phyloP scores from a whole-genome alignment of 2,888 invertebrate species.

The Amiota communis region DNA sequence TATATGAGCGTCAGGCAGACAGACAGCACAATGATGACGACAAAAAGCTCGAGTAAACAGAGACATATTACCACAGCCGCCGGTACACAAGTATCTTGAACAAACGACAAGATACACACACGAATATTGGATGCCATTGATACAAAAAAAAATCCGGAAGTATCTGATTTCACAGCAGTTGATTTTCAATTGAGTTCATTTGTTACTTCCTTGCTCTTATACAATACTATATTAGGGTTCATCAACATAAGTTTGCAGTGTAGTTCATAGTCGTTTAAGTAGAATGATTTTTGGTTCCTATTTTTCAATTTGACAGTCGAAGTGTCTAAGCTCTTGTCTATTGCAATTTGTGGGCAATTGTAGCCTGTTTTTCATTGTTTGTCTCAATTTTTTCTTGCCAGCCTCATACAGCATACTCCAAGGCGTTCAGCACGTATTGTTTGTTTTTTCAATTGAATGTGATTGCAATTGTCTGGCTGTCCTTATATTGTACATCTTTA shows the following conservation, averaged over 20 bases:
- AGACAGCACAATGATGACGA: too few relatives aligned
- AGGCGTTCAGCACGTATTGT: conserved; percentile 56
- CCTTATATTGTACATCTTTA: not conserved
- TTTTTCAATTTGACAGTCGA: not conserved
- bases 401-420: conserved; percentile 21
- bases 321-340: conserved; percentile 15
- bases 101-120: too few relatives aligned
- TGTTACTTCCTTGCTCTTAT: not conserved
- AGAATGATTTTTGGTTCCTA: not conserved
- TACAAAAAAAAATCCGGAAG: too few relatives aligned
- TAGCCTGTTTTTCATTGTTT: not conserved
- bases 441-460: conserved; percentile 56
- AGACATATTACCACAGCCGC: too few relatives aligned
- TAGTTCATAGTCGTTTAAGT: not conserved
- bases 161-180: too few relatives aligned
- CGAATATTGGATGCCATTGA: too few relatives aligned
- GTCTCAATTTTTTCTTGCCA: not conserved
- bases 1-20: too few relatives aligned
- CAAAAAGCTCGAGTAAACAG: too few relatives aligned
- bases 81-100: too few relatives aligned
- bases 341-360: conserved; percentile 11
- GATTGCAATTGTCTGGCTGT: conserved; percentile 7
- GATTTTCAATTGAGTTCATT: not conserved
- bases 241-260: not conserved
- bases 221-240: not conserved